Conservation (phyloP, 1,140 invertebrate genomes). For the Samia ricini region DNA sequence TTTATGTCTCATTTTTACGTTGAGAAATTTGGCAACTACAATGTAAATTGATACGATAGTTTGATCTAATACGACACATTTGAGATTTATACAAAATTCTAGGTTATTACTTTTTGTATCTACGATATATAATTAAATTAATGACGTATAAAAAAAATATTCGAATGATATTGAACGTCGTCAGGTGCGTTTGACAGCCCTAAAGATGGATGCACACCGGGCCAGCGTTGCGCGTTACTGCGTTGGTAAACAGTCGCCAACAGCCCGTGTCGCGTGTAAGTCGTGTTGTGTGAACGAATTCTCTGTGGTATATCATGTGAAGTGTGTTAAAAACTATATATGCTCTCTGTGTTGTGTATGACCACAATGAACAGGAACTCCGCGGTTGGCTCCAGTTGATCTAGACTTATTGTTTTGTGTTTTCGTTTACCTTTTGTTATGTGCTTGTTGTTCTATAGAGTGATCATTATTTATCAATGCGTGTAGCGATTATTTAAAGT, state of each 20-base stretch:
- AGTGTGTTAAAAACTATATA: background rate
- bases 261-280: conserved; percentile 36
- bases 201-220: conserved; percentile 42
- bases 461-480: background rate
- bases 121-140: too few species aligned
- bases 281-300: conserved; percentile 14
- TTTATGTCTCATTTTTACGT: too few species aligned
- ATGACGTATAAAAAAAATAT: background rate
- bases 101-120: too few species aligned
- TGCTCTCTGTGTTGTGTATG: conserved; percentile 19
- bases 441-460: conserved; percentile 28
- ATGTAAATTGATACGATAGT: too few species aligned
- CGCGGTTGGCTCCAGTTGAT: conserved; percentile 42
- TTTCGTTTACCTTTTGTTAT: conserved; percentile 35
- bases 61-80: too few species aligned
- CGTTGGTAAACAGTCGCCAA: conserved; percentile 62
- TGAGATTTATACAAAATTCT: too few species aligned
- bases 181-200: conserved; percentile 12
- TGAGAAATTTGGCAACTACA: too few species aligned
- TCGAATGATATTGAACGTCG: background rate
- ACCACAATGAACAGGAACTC: conserved; percentile 59
- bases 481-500: background rate
- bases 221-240: conserved; percentile 25
- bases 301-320: background rate
- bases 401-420: conserved; percentile 33